A percentile compares a stretch with the other conserved stretches of the same genome.
Evolutionary conservation across 1,140 invertebrate species (phyloP).

Genomic region (Panagrolaimus sp.): DNA sequence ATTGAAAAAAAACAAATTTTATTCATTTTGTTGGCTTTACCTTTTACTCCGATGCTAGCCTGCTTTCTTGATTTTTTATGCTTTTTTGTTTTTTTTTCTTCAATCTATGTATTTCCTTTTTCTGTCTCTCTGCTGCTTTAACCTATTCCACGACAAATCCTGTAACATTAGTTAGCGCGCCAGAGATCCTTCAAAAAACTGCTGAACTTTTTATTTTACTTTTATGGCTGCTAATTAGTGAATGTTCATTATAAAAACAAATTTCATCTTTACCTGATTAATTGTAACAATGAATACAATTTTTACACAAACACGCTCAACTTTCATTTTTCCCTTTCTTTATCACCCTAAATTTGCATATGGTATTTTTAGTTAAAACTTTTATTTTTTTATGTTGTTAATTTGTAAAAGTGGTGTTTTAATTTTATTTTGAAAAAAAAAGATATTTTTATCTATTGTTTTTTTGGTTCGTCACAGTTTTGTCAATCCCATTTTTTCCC

Average conservation of each 20-base stretch:
- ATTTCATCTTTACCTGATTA: too few relatives aligned
- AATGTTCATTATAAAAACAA: background rate
- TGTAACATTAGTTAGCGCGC: slow-evolving; percentile 11
- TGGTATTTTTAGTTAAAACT: background rate
- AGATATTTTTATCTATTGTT: too few relatives aligned
- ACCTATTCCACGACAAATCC: slow-evolving; percentile 8
- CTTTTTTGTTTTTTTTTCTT: slow-evolving; percentile 10
- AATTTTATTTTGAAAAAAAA: too few relatives aligned
- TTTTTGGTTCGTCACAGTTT: too few relatives aligned
- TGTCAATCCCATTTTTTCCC: too few relatives aligned
- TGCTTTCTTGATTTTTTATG: slow-evolving; percentile 12
- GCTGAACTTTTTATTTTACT: slow-evolving; percentile 11
- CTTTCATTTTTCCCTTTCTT: background rate
- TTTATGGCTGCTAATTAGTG: slow-evolving; percentile 13
- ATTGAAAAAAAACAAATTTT: too few relatives aligned
- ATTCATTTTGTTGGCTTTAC: slow-evolving; percentile 5
- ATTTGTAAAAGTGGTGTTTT: too few relatives aligned
- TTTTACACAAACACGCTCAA: background rate
- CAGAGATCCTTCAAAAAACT: slow-evolving; percentile 9
- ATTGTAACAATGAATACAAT: too few relatives aligned
- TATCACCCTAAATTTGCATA: background rate
- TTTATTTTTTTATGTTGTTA: too few relatives aligned
- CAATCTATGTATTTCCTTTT: slow-evolving; percentile 13
- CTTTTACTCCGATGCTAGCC: slow-evolving; percentile 3
- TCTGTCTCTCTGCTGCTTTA: slow-evolving; percentile 15